Evolutionary conservation across 2,888 invertebrate species (phyloP), one percentile per base, ranked within the genome.

Genomic region (Sabatieria punctata): DNA sequence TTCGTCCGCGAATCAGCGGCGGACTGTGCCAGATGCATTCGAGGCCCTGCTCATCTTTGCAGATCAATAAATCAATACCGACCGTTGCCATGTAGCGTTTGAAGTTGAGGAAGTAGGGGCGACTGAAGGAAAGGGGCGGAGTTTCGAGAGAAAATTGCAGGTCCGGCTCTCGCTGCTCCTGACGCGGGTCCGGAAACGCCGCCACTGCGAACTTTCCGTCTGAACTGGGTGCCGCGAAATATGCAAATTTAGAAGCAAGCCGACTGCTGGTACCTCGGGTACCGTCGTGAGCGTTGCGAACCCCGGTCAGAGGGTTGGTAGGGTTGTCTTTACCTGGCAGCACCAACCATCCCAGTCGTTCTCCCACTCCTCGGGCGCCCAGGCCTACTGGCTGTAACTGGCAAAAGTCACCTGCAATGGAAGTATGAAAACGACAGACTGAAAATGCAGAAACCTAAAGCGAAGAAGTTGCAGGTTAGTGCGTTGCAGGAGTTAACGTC

Each of bases 31-130:
- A 30, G 8, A 30, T 8, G 15, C 30, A 30, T 8, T 11, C 15
- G 30, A 11, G 30, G 30, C 15, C 30, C 30, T 11, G 8, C 8
- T 8, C 13, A 13, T 42, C 44, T 18, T 22, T n/a, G 24, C 44
- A 44, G 26, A 44, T 18, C n/a, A 18, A 3, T 38, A 44, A 15
- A 18, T 37, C 23, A 2, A 27, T 25, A n/a, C 45, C 45, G 6
- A 26, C 45, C 2, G 45, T 45, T 25, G 45, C 45, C 39, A 39
- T n/a, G 21, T 39, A 45, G 4, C n/a, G n/a, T 30, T 30, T 30
- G 15, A 45, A 39, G 6, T 26, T 11, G 2, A 45, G 27, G 18
- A 22, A 37, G 24, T 27, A 8, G 2, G 39, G 23, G 2, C 22
- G 15, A 6, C 6, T 18, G 22, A 45, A 45, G 15, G 13, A 2